Evolutionary conservation across 1,140 invertebrate genomes (phyloP).

Genomic region (Andrena cerasifolii): DNA sequence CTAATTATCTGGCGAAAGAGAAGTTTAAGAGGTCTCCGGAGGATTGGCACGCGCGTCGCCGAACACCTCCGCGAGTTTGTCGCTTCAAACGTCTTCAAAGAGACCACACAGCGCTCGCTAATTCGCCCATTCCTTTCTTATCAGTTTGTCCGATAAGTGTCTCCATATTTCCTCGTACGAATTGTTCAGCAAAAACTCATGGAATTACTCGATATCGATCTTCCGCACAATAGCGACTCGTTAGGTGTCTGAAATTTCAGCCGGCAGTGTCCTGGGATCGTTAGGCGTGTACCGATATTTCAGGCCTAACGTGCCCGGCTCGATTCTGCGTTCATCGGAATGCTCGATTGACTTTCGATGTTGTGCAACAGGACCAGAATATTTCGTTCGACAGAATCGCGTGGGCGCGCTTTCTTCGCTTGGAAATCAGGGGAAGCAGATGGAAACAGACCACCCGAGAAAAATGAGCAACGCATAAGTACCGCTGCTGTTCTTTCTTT

Average conservation of each 20-base stretch:
- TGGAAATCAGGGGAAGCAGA: neutral
- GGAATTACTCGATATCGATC: too few species aligned
- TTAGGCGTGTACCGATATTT: too few species aligned
- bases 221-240: too few species aligned
- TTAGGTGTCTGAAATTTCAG: too few species aligned
- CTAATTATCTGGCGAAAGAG: constrained; percentile 41
- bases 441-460: neutral
- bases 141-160: neutral
- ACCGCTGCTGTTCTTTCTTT: neutral
- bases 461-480: neutral
- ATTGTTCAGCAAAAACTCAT: too few species aligned
- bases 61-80: neutral
- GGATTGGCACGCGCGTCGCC: neutral
- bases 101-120: neutral
- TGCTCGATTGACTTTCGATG: neutral
- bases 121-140: neutral
- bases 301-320: too few species aligned
- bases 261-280: too few species aligned
- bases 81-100: neutral
- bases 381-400: neutral
- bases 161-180: neutral
- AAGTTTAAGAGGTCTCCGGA: constrained; percentile 21
- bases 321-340: too few species aligned
- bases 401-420: neutral
- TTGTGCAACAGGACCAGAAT: neutral